Evolutionary conservation across 2,797 vertebrate species (phyloP).

Genomic region (Cyprinodon diabolis): DNA sequence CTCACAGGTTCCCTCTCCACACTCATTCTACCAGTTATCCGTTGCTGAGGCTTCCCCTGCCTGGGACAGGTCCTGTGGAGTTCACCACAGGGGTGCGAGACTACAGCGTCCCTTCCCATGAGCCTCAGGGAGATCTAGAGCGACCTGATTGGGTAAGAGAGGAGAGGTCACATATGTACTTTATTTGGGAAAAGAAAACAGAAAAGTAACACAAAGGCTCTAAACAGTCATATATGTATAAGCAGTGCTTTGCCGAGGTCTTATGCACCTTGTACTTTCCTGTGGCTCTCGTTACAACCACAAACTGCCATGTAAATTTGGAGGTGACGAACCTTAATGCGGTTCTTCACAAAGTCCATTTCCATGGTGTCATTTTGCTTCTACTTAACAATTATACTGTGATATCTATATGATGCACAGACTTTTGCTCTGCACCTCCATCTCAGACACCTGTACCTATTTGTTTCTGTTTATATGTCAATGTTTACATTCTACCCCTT

Average conservation of each 20-base stretch:
- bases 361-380: not conserved
- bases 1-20: not conserved
- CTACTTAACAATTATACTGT: not conserved
- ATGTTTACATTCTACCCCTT: no score
- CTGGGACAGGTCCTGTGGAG: conserved; percentile 94
- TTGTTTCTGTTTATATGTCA: no score
- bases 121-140: conserved; percentile 82
- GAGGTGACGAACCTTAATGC: no score
- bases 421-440: no score
- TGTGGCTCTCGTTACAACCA: no score
- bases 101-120: conserved; percentile 83
- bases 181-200: not conserved
- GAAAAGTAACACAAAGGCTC: not conserved
- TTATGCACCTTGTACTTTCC: no score
- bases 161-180: not conserved
- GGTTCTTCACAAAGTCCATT: not conserved
- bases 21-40: conserved; percentile 82
- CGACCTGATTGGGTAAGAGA: conserved; percentile 90
- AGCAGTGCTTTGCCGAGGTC: not conserved
- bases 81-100: conserved; percentile 92
- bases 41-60: conserved; percentile 93
- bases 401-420: not conserved
- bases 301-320: no score
- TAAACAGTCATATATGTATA: not conserved
- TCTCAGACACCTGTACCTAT: no score